A percentile compares a stretch with the other conserved stretches of the same genome.
Conservation (phyloP, 1,140 invertebrate genomes). For the Agrilus planipennis region DNA sequence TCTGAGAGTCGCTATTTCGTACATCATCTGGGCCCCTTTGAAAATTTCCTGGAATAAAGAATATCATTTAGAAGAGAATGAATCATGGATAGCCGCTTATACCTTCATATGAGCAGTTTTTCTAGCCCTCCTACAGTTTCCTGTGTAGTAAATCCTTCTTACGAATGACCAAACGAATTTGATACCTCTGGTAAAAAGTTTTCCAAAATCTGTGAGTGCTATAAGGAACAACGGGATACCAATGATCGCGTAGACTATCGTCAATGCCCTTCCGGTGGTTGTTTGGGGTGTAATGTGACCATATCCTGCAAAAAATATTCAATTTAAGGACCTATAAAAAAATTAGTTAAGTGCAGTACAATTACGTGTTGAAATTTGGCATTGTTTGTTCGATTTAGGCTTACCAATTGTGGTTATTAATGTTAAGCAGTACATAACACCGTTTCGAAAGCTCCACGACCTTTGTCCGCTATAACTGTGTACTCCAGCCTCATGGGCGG, state of each 20-base stretch:
- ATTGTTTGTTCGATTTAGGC: conserved; percentile 31
- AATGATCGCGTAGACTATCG: conserved; percentile 87
- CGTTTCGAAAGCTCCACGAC: conserved; percentile 87
- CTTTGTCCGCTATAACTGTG: conserved; percentile 68
- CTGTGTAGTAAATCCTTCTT: conserved; percentile 72
- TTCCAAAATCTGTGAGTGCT: conserved; percentile 83
- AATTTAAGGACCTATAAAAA: conserved; percentile 5
- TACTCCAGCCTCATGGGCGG: conserved; percentile 68
- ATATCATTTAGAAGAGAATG: neutral
- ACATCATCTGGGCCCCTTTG: conserved; percentile 68
- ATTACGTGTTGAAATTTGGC: conserved; percentile 93
- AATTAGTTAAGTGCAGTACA: neutral
- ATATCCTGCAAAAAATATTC: conserved; percentile 60
- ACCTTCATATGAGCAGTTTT: conserved; percentile 64
- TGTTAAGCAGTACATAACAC: conserved; percentile 83
- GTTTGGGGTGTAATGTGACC: conserved; percentile 88
- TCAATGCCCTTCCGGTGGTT: conserved; percentile 66
- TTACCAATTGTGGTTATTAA: conserved; percentile 91
- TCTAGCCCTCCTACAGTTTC: conserved; percentile 66
- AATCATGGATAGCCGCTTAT: conserved; percentile 16
- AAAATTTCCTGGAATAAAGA: conserved; percentile 54
- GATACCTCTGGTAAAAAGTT: conserved; percentile 81
- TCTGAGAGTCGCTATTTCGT: conserved; percentile 60
- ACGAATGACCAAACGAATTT: conserved; percentile 90
- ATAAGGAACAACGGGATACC: conserved; percentile 91